Evolutionary conservation across 2,888 invertebrate genomes (phyloP).

Genomic region (Cryptus viduatorius): DNA sequence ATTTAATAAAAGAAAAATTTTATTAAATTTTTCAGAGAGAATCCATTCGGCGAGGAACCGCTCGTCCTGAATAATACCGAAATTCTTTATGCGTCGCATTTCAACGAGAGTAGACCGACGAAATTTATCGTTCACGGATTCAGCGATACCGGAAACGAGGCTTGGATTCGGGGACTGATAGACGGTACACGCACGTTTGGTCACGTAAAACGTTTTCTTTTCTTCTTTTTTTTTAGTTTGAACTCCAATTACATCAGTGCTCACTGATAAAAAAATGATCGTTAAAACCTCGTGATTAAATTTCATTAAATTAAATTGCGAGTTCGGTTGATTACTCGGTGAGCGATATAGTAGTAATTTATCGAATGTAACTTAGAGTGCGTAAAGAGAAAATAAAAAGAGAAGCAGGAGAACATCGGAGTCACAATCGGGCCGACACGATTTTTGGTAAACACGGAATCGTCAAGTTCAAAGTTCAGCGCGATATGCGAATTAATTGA

Average conservation of each 20-base stretch:
- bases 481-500: constrained; percentile 75
- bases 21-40: constrained; percentile 73
- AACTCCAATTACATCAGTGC: constrained; percentile 2
- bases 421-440: constrained; percentile 72
- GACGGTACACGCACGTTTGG: constrained; percentile 72
- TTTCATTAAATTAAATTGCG: constrained; percentile 20
- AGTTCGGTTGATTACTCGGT: constrained; percentile 3
- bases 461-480: constrained; percentile 75
- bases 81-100: constrained; percentile 80
- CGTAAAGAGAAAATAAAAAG: constrained; percentile 10
- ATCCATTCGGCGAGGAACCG: constrained; percentile 80
- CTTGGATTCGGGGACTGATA: constrained; percentile 78
- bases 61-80: constrained; percentile 79
- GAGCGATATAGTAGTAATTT: background rate
- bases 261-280: constrained; percentile 1
- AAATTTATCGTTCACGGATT: constrained; percentile 80
- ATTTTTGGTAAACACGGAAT: constrained; percentile 78
- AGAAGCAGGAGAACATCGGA: constrained; percentile 61
- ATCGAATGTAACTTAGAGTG: constrained; percentile 13
- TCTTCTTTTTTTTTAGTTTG: background rate
- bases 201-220: constrained; percentile 11
- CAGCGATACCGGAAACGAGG: constrained; percentile 81
- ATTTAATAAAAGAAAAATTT: background rate
- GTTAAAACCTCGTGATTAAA: constrained; percentile 1
- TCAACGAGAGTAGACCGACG: constrained; percentile 80